These are phyloP conservation scores for Dynastes tityus DNA, from an alignment of 2,888 invertebrate genomes.

Conservation along the genomic window DNA sequence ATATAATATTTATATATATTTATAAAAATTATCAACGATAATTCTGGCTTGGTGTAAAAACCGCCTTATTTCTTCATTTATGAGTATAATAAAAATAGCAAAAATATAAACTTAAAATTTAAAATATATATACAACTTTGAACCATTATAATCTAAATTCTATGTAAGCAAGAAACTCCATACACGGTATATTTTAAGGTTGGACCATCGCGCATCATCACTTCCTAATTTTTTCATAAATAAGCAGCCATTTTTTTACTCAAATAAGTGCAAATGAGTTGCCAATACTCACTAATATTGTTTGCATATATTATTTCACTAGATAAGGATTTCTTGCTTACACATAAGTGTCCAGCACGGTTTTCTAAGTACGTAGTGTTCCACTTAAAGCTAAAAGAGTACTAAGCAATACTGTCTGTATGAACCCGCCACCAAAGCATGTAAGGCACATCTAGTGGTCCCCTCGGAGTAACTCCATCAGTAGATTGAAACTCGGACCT, in stretches of 20 bases:
- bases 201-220: background rate
- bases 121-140: constrained; percentile 61
- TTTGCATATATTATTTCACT: constrained; percentile 5
- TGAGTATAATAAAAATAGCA: constrained; percentile 63
- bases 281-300: background rate
- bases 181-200: background rate
- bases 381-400: constrained; percentile 66
- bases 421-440: constrained; percentile 69
- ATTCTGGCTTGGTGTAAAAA: constrained; percentile 43
- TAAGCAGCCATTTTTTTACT: background rate
- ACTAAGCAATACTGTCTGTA: constrained; percentile 68
- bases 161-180: constrained; percentile 40
- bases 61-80: constrained; percentile 42
- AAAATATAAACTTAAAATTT: constrained; percentile 65
- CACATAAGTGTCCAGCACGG: constrained; percentile 61
- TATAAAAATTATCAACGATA: constrained; percentile 58
- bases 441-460: constrained; percentile 80
- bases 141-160: constrained; percentile 45
- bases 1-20: constrained; percentile 54
- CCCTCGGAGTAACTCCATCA: constrained; percentile 95
- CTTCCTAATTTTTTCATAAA: background rate
- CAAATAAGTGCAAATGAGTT: too few species aligned
- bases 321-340: constrained; percentile 35
- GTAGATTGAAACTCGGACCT: constrained; percentile 92
- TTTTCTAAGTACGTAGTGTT: constrained; percentile 66